A percentile compares a stretch with the other conserved stretches of the same genome.
Evolutionary conservation across 2,888 invertebrate genomes (phyloP).

Genomic region (Cacoxenus indagator): DNA sequence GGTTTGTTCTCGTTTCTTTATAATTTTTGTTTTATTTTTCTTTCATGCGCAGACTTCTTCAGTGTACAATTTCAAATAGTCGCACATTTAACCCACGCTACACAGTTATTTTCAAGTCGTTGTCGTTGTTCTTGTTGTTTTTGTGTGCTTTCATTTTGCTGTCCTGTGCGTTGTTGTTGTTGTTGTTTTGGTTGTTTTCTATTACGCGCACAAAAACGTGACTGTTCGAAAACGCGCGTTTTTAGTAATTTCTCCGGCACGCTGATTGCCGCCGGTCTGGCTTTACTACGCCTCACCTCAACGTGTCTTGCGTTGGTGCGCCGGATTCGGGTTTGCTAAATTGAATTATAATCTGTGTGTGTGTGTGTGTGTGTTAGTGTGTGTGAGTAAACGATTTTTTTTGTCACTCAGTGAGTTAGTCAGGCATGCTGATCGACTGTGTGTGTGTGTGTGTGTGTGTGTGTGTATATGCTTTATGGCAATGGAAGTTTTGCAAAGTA

Average conservation of each 20-base stretch:
- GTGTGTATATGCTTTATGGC: constrained; percentile 35
- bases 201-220: constrained; percentile 23
- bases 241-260: background rate
- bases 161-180: background rate
- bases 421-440: background rate
- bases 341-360: constrained; percentile 50
- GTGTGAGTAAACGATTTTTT: background rate
- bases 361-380: constrained; percentile 20
- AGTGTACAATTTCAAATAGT: background rate
- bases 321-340: constrained; percentile 41
- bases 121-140: background rate
- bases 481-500: constrained; percentile 50
- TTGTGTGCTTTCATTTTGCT: background rate
- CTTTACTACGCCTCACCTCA: background rate
- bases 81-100: background rate
- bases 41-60: background rate
- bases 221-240: constrained; percentile 4
- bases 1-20: constrained; percentile 8
- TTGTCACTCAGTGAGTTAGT: background rate
- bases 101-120: too few relatives aligned
- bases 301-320: too few relatives aligned
- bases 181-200: background rate
- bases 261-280: background rate
- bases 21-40: background rate
- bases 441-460: constrained; percentile 14